Evolutionary conservation across 1,140 invertebrate species (phyloP).

Genomic region (Scaptomyza hsui): DNA sequence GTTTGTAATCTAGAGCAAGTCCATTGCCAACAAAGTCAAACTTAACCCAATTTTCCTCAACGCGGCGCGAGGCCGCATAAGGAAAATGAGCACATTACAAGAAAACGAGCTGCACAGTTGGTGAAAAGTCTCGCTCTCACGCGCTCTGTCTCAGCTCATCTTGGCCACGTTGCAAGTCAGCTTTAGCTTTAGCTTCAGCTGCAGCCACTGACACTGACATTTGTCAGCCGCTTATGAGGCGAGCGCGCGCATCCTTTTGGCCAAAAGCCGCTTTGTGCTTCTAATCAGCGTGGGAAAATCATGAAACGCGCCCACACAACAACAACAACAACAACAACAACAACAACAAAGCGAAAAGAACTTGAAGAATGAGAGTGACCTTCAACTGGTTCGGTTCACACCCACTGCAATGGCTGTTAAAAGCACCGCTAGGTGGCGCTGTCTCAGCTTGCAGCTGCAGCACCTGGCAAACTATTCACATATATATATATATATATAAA

Average conservation of each 20-base stretch:
- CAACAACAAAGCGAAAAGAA: slow-evolving; percentile 16
- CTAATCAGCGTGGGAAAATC: slow-evolving; percentile 78
- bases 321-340: slow-evolving; percentile 21
- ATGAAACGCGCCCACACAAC: slow-evolving; percentile 10
- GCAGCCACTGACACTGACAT: slow-evolving; percentile 50
- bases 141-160: slow-evolving; percentile 63
- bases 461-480: slow-evolving; percentile 61
- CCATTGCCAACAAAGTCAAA: slow-evolving; percentile 61
- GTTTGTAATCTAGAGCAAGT: slow-evolving; percentile 67
- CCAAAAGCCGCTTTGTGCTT: slow-evolving; percentile 34
- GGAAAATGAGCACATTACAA: slow-evolving; percentile 81
- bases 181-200: not conserved
- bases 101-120: slow-evolving; percentile 51
- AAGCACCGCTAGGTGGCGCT: slow-evolving; percentile 37
- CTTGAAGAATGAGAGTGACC: slow-evolving; percentile 18
- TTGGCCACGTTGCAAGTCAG: slow-evolving; percentile 56
- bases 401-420: slow-evolving; percentile 45
- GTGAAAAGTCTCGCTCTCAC: slow-evolving; percentile 36
- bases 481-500: slow-evolving; percentile 30
- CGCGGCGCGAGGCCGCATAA: slow-evolving; percentile 57
- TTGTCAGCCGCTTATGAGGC: slow-evolving; percentile 60
- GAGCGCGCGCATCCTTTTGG: slow-evolving; percentile 70
- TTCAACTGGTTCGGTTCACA: slow-evolving; percentile 60
- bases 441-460: slow-evolving; percentile 51
- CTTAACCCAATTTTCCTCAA: slow-evolving; percentile 70